A percentile compares a stretch with the other conserved stretches of the same genome.
Conservation (phyloP, 2,888 invertebrate genomes). For the Ochropleura plecta region DNA sequence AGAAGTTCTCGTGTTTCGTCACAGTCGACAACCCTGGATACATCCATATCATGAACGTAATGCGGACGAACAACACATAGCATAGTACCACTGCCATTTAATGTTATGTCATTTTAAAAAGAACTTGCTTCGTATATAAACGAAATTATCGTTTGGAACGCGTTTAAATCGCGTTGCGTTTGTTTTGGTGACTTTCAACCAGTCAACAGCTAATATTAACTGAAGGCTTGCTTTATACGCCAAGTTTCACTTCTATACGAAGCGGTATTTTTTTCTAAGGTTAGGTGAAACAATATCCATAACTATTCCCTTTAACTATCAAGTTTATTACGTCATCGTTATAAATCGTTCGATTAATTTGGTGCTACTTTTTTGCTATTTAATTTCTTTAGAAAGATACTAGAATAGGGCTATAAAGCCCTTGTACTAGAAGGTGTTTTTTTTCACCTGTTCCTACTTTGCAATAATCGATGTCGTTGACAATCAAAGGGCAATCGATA, state of each 20-base stretch:
- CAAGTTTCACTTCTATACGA: slow-evolving; percentile 2
- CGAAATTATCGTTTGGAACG: background rate
- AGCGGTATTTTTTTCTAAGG: slow-evolving; percentile 23
- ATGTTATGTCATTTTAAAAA: slow-evolving; percentile 25
- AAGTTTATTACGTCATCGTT: background rate
- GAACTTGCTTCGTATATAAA: slow-evolving; percentile 12
- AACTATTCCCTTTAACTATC: slow-evolving; percentile 12
- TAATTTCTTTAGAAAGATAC: too few species aligned
- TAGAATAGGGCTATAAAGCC: background rate
- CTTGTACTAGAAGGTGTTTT: background rate
- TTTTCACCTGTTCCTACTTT: background rate
- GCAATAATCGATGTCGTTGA: background rate
- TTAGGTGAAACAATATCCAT: slow-evolving; percentile 56
- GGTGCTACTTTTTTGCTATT: slow-evolving; percentile 18
- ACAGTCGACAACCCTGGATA: slow-evolving; percentile 91
- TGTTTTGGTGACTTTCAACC: background rate
- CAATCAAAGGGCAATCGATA: slow-evolving; percentile 14
- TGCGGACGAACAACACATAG: slow-evolving; percentile 75
- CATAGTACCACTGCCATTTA: slow-evolving; percentile 63
- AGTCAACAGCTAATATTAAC: background rate
- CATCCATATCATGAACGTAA: slow-evolving; percentile 90
- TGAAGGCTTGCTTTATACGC: background rate
- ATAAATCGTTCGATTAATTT: slow-evolving; percentile 3
- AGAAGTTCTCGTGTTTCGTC: slow-evolving; percentile 90
- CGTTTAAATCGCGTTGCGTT: background rate